Evolutionary conservation across 2,888 invertebrate genomes (phyloP).

Genomic region (Philhelius pedissequus): DNA sequence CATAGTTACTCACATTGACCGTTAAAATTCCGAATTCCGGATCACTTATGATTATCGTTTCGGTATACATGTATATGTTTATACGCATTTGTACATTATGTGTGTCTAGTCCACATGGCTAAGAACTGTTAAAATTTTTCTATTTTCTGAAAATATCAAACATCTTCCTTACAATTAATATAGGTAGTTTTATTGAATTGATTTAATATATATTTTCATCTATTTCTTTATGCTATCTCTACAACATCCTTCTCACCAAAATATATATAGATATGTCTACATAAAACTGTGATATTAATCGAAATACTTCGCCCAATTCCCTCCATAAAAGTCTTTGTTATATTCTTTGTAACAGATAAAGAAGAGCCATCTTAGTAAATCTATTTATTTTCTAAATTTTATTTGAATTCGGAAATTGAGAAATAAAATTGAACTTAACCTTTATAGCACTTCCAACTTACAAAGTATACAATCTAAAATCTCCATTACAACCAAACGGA

Average conservation of each 20-base stretch:
- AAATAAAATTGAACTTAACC: constrained; percentile 48
- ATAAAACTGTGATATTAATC: not conserved
- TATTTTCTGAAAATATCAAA: no score
- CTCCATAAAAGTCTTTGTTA: constrained; percentile 2
- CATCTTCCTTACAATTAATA: not conserved
- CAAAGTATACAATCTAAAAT: constrained; percentile 36
- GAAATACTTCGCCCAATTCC: not conserved
- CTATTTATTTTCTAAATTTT: constrained; percentile 12
- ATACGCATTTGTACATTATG: no score
- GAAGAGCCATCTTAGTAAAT: not conserved
- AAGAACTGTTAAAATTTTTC: no score
- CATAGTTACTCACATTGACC: no score
- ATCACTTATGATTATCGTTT: no score
- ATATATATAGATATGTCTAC: no score
- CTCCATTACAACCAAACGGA: constrained; percentile 15
- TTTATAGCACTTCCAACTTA: constrained; percentile 36
- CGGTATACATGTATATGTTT: no score
- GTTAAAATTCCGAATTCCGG: no score
- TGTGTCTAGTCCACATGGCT: no score
- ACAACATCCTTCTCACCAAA: not conserved
- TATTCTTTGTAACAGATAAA: not conserved
- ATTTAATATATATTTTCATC: not conserved
- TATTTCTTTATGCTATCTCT: not conserved
- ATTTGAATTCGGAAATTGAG: constrained; percentile 33
- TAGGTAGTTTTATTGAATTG: not conserved